Evolutionary conservation across 2,113 vertebrate species (phyloP).

Genomic region (Coptodon rendalli): DNA sequence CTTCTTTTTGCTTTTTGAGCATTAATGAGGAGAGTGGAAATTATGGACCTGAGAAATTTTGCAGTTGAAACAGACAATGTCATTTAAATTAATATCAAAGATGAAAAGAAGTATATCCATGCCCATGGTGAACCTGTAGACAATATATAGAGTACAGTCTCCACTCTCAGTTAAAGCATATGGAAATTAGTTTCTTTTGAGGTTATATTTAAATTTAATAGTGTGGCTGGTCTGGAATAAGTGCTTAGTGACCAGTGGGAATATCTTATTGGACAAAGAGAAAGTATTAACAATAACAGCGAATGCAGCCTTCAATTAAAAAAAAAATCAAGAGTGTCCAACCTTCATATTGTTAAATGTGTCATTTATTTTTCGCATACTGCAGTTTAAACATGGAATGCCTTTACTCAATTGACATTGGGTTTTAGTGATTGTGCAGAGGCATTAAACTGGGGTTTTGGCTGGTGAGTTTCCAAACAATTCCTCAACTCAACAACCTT

Average conservation of each 20-base stretch:
- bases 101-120: neutral
- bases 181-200: conserved; percentile 23
- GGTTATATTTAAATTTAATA: conserved; percentile 17
- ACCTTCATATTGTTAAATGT: neutral
- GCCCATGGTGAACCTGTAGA: neutral
- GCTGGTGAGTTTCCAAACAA: neutral
- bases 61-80: neutral
- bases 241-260: neutral
- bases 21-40: neutral
- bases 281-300: neutral
- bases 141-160: neutral
- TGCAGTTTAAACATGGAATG: neutral
- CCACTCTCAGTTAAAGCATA: neutral
- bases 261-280: conserved; percentile 3
- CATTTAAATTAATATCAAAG: conserved; percentile 40
- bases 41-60: neutral
- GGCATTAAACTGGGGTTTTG: neutral
- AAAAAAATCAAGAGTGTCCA: neutral
- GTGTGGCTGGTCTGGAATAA: neutral
- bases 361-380: neutral
- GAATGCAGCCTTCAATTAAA: neutral
- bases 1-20: neutral
- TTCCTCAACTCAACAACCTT: neutral
- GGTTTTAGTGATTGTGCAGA: neutral
- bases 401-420: neutral